Percentiles rank a stretch among this genome's conserved stretches.
Conservation (phyloP, 1,140 invertebrate species). For the Hypothenemus hampei region DNA sequence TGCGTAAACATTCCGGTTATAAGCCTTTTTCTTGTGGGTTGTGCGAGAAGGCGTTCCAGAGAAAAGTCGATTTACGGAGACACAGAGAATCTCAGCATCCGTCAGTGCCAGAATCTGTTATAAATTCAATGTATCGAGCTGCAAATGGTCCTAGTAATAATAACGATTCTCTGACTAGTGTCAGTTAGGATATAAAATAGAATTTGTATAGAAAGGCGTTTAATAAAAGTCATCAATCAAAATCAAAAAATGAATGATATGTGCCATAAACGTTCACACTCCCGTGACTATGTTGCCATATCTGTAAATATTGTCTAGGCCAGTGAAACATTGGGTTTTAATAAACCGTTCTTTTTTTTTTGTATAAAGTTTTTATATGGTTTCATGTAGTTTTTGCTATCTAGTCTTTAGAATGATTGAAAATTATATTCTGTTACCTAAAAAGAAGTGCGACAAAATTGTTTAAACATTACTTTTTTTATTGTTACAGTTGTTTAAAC, state of each 20-base stretch:
- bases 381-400: too few relatives aligned
- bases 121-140: conserved; percentile 25
- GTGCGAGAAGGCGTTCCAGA: conserved; percentile 92
- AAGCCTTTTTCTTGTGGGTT: conserved; percentile 94
- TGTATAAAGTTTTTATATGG: too few relatives aligned
- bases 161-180: conserved; percentile 9
- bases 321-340: too few relatives aligned
- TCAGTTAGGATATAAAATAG: conserved; percentile 15
- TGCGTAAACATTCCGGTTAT: conserved; percentile 95
- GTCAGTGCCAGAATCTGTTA: conserved; percentile 46
- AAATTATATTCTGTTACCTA: too few relatives aligned
- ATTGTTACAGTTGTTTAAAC: too few relatives aligned
- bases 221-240: too few relatives aligned
- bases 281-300: conserved; percentile 24
- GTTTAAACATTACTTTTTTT: too few relatives aligned
- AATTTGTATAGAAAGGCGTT: too few relatives aligned
- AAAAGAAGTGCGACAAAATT: not conserved
- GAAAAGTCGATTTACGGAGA: conserved; percentile 90
- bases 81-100: conserved; percentile 89
- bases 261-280: conserved; percentile 6
- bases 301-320: not conserved
- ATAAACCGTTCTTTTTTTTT: too few relatives aligned
- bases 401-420: too few relatives aligned
- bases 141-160: conserved; percentile 26
- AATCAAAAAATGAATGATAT: too few relatives aligned